Percentiles rank a stretch among this genome's conserved stretches.
Conservation (phyloP, 1,140 invertebrate genomes). For the Chrysomallon squamiferum region DNA sequence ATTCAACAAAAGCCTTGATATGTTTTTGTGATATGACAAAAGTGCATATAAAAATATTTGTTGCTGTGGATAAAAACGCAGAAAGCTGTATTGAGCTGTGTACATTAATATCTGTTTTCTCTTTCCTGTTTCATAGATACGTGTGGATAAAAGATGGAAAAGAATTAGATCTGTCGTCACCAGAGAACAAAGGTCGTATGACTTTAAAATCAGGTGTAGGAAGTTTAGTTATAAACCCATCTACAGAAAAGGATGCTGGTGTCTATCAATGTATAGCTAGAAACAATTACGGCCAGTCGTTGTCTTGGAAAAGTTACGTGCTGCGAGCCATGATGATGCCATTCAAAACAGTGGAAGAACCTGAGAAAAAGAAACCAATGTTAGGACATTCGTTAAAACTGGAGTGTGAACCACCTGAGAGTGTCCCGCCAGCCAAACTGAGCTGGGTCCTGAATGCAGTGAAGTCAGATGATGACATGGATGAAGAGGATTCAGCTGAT, state of each 20-base stretch:
- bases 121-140: constrained; percentile 72
- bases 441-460: constrained; percentile 28
- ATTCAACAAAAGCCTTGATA: too few relatives aligned
- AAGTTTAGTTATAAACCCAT: constrained; percentile 84
- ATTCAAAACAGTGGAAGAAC: constrained; percentile 19
- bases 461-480: constrained; percentile 16
- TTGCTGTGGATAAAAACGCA: too few relatives aligned
- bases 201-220: constrained; percentile 77
- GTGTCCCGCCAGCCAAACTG: constrained; percentile 21
- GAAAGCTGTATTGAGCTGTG: too few relatives aligned
- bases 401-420: constrained; percentile 42
- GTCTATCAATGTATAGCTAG: constrained; percentile 95
- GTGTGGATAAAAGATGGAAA: constrained; percentile 96
- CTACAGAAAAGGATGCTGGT: constrained; percentile 85
- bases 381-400: constrained; percentile 30
- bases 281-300: constrained; percentile 85
- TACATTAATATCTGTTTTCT: too few relatives aligned
- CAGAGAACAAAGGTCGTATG: constrained; percentile 87
- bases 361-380: constrained; percentile 6
- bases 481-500: constrained; percentile 12
- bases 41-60: too few relatives aligned
- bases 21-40: too few relatives aligned
- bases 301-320: constrained; percentile 29
- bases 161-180: constrained; percentile 69
- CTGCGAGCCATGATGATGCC: constrained; percentile 24